Percentiles rank a stretch among this genome's conserved stretches.
Evolutionary conservation across 2,888 invertebrate species (phyloP).

Genomic region (Microplitis deprimator): DNA sequence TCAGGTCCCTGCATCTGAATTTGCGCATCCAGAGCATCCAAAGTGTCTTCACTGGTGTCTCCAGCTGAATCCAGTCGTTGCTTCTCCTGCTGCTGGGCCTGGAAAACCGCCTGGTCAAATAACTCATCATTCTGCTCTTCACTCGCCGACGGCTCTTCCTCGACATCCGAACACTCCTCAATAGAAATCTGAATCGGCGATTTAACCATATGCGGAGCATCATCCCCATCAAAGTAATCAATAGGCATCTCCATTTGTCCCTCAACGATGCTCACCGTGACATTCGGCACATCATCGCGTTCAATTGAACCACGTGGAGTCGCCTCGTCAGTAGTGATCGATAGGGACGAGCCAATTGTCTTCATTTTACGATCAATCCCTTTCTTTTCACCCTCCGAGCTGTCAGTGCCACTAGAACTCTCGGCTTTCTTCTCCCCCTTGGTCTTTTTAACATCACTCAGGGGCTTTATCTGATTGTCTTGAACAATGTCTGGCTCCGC

Average conservation of each 20-base stretch:
- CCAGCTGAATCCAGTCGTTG: conserved; percentile 60
- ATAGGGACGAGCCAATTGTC: conserved; percentile 31
- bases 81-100: conserved; percentile 61
- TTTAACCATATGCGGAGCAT: conserved; percentile 63
- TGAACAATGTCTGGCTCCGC: conserved; percentile 57
- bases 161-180: conserved; percentile 69
- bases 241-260: conserved; percentile 45
- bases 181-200: conserved; percentile 70
- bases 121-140: conserved; percentile 53
- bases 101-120: conserved; percentile 58
- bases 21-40: conserved; percentile 67
- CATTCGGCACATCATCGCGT: conserved; percentile 62
- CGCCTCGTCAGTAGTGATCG: conserved; percentile 36
- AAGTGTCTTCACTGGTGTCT: conserved; percentile 68
- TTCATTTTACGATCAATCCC: conserved; percentile 38
- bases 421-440: conserved; percentile 44
- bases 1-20: conserved; percentile 65
- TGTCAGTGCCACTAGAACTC: conserved; percentile 49
- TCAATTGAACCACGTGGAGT: conserved; percentile 46
- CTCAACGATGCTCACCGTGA: conserved; percentile 57
- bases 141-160: conserved; percentile 52
- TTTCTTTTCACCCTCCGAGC: conserved; percentile 47
- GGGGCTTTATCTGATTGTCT: conserved; percentile 41
- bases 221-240: conserved; percentile 54
- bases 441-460: conserved; percentile 30